Percentiles rank a stretch among this genome's conserved stretches.
Conservation (phyloP, 1,140 invertebrate species). For the Spodoptera frugiperda region DNA sequence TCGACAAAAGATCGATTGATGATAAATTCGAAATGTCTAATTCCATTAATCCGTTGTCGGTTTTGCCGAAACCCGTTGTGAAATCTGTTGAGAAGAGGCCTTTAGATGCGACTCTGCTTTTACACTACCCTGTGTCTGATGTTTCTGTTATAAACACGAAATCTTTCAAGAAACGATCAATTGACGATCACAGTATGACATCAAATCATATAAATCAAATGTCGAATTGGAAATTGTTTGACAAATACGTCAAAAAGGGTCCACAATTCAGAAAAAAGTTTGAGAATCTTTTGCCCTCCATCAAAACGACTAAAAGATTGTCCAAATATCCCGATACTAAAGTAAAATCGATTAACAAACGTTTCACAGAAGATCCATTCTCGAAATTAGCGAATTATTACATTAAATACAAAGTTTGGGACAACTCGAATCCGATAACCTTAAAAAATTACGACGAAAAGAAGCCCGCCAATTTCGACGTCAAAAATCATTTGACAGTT, state of each 20-base stretch:
- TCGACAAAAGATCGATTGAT: constrained; percentile 18
- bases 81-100: constrained; percentile 28
- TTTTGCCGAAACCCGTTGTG: constrained; percentile 5
- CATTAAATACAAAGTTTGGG: constrained; percentile 73
- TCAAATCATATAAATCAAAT: constrained; percentile 5
- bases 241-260: constrained; percentile 36
- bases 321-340: constrained; percentile 34
- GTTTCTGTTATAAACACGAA: constrained; percentile 34
- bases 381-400: constrained; percentile 68
- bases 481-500: constrained; percentile 55
- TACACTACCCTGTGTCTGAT: constrained; percentile 28
- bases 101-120: background rate
- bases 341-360: constrained; percentile 54
- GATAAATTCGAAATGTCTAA: background rate
- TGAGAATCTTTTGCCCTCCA: constrained; percentile 4
- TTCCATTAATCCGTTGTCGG: background rate
- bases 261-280: background rate
- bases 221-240: constrained; percentile 1
- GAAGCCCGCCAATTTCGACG: constrained; percentile 53
- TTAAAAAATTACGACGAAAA: constrained; percentile 22
- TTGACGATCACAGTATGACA: background rate
- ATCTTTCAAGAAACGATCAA: constrained; percentile 36
- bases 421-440: constrained; percentile 51
- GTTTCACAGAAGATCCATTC: constrained; percentile 60
- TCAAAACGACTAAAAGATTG: constrained; percentile 24